phyloP scores from a whole-genome alignment of 2,797 vertebrate genomes.

The Tragelaphus eurycerus region DNA sequence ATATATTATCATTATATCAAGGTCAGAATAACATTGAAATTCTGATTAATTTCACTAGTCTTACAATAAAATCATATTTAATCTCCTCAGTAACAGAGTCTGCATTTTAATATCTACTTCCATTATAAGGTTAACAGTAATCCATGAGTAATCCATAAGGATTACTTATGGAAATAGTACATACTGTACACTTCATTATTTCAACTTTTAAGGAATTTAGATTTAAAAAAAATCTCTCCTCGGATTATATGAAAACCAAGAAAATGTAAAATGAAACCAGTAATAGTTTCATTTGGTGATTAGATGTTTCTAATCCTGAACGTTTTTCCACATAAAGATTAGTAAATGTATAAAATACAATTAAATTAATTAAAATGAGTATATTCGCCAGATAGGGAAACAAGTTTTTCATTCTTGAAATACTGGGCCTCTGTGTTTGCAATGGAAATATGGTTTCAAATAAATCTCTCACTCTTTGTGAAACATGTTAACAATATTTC shows the following conservation, averaged over 20 bases:
- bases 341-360: not conserved
- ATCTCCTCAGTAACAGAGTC: not conserved
- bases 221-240: not conserved
- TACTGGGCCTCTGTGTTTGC: not conserved
- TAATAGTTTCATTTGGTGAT: not conserved
- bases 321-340: not conserved
- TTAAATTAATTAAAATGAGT: not conserved
- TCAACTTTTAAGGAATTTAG: conserved; percentile 18
- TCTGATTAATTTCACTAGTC: conserved; percentile 17
- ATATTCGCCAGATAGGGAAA: not conserved
- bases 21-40: conserved; percentile 47
- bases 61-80: conserved; percentile 32
- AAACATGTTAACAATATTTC: conserved; percentile 31
- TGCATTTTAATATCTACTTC: conserved; percentile 49
- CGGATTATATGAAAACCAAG: not conserved
- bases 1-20: not conserved
- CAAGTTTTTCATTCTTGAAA: not conserved
- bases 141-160: not conserved
- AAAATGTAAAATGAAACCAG: not conserved
- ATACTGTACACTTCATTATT: conserved; percentile 35
- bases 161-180: conserved; percentile 37
- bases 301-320: conserved; percentile 2
- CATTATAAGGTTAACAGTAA: not conserved
- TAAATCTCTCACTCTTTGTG: not conserved
- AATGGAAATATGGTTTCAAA: conserved; percentile 11